These are phyloP conservation scores for Rattus norvegicus DNA, from an alignment of 2,113 vertebrate species.

Conservation along the genomic window GRCr8 NC_086026.1:102406001-102406500, in stretches of 20 bases:
- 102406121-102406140: slow-evolving; percentile 61
- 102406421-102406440: not conserved
- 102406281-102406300: not conserved
- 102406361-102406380: not conserved
- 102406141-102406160: slow-evolving; percentile 63
- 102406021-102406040: slow-evolving; percentile 63
- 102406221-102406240: not conserved
- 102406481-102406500: not conserved
- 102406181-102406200: slow-evolving; percentile 36
- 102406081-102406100: slow-evolving; percentile 63
- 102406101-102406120: slow-evolving; percentile 61
- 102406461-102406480: not conserved
- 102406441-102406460: not conserved
- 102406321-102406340: not conserved
- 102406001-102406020: slow-evolving; percentile 51
- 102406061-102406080: slow-evolving; percentile 48
- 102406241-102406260: not conserved
- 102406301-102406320: not conserved
- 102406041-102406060: slow-evolving; percentile 60
- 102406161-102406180: slow-evolving; percentile 63
- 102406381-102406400: not conserved
- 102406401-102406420: not conserved
- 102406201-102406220: slow-evolving; percentile 26
- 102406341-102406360: not conserved
- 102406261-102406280: not conserved